Evolutionary conservation across 2,888 invertebrate genomes (phyloP), one percentile per base, ranked within the genome.

Genomic region (Artemia sinica): DNA sequence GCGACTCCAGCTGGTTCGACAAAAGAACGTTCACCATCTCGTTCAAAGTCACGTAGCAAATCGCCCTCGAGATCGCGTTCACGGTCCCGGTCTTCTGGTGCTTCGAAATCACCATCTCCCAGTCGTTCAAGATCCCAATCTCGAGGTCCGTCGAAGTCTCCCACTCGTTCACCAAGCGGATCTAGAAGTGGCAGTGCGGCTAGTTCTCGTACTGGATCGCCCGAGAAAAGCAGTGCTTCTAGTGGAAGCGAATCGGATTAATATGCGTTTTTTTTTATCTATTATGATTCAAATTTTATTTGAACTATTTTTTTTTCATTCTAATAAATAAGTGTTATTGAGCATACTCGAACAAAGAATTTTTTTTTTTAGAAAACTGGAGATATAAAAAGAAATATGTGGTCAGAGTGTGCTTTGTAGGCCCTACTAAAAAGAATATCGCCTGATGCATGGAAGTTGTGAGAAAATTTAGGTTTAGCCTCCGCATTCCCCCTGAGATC

Each of bases 51-150:
- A 70, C 72, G 50, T 49, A 68, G 65, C 51, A 71, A 68, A 68
- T 69, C 70, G 63, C 66, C 28, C 18, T 77, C 77, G 4, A 71
- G 75, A 48, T 74, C 75, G 1, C 63, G 63, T 11, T 18, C 14
- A n/a, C 14, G 65, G 70, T 70, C 68, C 70, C 72, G 50, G 52
- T 67, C 52, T 49, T 71, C 69, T 67, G 70, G 69, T 63, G 67
- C 14, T 28, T 77, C 77, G 4, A 71, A 75, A 48, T 74, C 75
- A 2, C 70, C 74, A 48, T 74, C 76, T 8, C 71, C 72, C 9
- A 72, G 74, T 28, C 68, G 70, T n/a, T 73, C 75, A 10, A 71
- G 69, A 58, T 71, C 71, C 68, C 49, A 50, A 49, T 71, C 71
- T 2, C 52, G 41, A 11, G 58, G 63, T 9, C 50, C 65, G 28